Conservation (phyloP, 1,140 invertebrate species). For the Trachymyrmex septentrionalis region DNA sequence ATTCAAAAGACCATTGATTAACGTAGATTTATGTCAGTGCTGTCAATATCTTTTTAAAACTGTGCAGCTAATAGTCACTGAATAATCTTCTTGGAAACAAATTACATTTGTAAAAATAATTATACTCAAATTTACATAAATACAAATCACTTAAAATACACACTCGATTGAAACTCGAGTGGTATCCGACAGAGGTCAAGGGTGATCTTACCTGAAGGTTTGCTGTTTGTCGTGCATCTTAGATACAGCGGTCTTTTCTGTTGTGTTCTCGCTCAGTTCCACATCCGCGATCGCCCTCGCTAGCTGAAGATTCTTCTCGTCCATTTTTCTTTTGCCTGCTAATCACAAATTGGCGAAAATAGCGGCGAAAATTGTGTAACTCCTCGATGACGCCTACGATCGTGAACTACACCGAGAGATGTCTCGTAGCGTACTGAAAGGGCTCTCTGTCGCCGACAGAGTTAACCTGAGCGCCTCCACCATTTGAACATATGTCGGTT, state of each 20-base stretch:
- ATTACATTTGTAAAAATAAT: neutral
- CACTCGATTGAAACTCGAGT: neutral
- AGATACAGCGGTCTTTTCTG: constrained; percentile 77
- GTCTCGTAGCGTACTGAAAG: constrained; percentile 73
- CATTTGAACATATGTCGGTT: constrained; percentile 12
- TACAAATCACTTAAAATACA: neutral
- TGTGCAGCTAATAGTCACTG: neutral
- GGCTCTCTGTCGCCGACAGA: constrained; percentile 38
- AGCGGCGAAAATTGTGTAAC: neutral
- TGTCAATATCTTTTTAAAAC: neutral
- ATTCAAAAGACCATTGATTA: neutral
- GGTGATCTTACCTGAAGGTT: constrained; percentile 82
- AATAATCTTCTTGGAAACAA: neutral
- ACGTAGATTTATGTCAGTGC: neutral
- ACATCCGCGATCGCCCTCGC: constrained; percentile 88
- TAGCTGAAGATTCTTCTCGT: constrained; percentile 89
- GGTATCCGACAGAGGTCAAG: neutral
- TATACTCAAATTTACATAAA: neutral
- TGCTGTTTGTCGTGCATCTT: constrained; percentile 84
- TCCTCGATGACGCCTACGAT: neutral
- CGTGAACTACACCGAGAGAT: constrained; percentile 69
- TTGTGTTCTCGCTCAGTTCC: constrained; percentile 70
- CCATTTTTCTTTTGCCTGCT: constrained; percentile 83
- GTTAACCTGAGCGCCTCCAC: constrained; percentile 59
- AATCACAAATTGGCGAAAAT: neutral